These are phyloP conservation scores for Scatophagus argus DNA, from an alignment of 2,113 vertebrate species.

Conservation along the genomic window DNA sequence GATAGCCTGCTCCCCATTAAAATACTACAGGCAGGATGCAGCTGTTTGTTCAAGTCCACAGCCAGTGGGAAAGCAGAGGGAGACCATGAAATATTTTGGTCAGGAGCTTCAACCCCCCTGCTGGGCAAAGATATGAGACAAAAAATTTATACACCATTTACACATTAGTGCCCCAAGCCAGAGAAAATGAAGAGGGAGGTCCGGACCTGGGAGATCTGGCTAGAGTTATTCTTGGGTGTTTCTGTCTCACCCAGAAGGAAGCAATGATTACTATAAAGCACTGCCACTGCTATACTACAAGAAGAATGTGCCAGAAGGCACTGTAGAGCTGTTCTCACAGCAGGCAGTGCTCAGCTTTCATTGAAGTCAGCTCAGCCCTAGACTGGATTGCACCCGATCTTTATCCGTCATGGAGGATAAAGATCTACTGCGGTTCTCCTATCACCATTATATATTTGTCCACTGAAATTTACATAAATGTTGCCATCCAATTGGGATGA, in stretches of 20 bases:
- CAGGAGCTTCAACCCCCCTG: slow-evolving; percentile 38
- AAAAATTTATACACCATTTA: slow-evolving; percentile 54
- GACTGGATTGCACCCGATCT: not conserved
- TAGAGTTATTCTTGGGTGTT: slow-evolving; percentile 44
- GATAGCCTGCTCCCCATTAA: not conserved
- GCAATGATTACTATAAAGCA: slow-evolving; percentile 53
- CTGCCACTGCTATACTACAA: slow-evolving; percentile 15
- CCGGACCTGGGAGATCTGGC: slow-evolving; percentile 36
- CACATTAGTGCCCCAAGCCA: slow-evolving; percentile 44
- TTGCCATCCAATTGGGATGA: too few relatives aligned
- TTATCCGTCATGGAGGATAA: not conserved
- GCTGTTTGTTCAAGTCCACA: slow-evolving; percentile 22
- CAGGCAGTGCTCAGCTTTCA: slow-evolving; percentile 10
- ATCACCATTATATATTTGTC: too few relatives aligned
- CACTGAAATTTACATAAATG: too few relatives aligned
- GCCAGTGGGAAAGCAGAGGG: slow-evolving; percentile 20
- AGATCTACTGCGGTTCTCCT: too few relatives aligned
- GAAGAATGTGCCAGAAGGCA: slow-evolving; percentile 36
- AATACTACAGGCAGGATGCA: not conserved
- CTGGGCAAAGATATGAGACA: slow-evolving; percentile 46
- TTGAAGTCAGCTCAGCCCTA: not conserved
- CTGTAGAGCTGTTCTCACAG: slow-evolving; percentile 21
- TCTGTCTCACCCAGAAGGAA: slow-evolving; percentile 47
- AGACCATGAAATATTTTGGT: slow-evolving; percentile 22
- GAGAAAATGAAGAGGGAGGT: slow-evolving; percentile 49